Conservation (phyloP, 2,888 invertebrate genomes). For the Orchesellides sinensis region DNA sequence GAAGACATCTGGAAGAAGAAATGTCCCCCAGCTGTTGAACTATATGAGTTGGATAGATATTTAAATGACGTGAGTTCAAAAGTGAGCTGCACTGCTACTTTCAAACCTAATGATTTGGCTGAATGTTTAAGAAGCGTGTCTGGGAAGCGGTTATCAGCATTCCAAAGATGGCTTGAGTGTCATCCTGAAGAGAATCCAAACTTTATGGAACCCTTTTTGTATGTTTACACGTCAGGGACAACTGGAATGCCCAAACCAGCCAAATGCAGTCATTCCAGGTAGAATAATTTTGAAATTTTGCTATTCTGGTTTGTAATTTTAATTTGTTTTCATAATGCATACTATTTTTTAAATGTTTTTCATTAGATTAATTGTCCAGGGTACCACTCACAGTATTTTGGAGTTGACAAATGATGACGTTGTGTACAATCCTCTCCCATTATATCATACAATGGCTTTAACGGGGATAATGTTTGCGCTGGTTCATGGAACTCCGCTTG, state of each 20-base stretch:
- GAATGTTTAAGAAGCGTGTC: slow-evolving; percentile 53
- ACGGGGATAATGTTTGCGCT: slow-evolving; percentile 85
- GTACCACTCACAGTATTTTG: too few species aligned
- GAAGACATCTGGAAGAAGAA: slow-evolving; percentile 60
- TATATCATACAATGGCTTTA: slow-evolving; percentile 97
- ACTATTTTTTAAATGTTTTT: slow-evolving; percentile 33
- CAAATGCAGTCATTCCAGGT: slow-evolving; percentile 71
- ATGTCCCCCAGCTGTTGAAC: too few species aligned
- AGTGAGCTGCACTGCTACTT: slow-evolving; percentile 42
- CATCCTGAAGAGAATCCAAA: slow-evolving; percentile 82
- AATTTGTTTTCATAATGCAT: not conserved
- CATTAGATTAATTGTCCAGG: slow-evolving; percentile 80
- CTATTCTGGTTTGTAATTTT: not conserved
- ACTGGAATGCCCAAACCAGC: slow-evolving; percentile 83
- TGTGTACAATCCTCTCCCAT: slow-evolving; percentile 91
- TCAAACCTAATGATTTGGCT: slow-evolving; percentile 49
- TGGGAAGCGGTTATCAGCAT: slow-evolving; percentile 49
- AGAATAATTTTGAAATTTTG: not conserved
- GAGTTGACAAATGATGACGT: slow-evolving; percentile 84
- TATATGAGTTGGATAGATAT: too few species aligned
- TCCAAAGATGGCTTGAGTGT: slow-evolving; percentile 8
- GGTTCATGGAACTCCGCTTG: slow-evolving; percentile 89
- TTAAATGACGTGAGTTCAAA: too few species aligned
- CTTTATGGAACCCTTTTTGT: slow-evolving; percentile 83
- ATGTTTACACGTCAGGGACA: slow-evolving; percentile 99